Conservation (phyloP, 2,888 invertebrate genomes). For the Cordilura impudica region DNA sequence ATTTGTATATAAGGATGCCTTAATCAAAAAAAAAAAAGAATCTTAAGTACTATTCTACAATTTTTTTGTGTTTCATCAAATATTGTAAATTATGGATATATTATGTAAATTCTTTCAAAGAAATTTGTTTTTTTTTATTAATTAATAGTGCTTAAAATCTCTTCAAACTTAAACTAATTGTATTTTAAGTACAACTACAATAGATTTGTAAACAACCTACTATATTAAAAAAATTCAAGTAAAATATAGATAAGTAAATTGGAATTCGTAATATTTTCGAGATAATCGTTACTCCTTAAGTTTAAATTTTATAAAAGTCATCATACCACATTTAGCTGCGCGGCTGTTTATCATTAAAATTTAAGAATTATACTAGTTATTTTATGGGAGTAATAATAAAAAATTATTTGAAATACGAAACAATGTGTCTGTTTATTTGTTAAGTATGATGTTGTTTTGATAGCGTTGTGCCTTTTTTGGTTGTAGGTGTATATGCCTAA, state of each 20-base stretch:
- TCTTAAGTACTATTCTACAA: neutral
- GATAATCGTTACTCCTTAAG: too few species aligned
- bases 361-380: too few species aligned
- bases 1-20: constrained; percentile 41
- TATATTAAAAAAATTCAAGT: constrained; percentile 7
- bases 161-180: constrained; percentile 16
- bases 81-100: neutral
- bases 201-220: constrained; percentile 45
- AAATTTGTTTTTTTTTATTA: constrained; percentile 7
- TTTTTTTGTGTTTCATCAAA: neutral
- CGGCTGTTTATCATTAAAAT: too few species aligned
- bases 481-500: too few species aligned
- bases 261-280: neutral
- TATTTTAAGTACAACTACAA: constrained; percentile 39
- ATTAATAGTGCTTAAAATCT: neutral
- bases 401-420: too few species aligned
- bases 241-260: neutral
- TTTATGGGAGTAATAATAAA: too few species aligned
- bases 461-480: too few species aligned
- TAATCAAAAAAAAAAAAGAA: constrained; percentile 23
- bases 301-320: too few species aligned
- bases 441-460: too few species aligned
- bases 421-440: too few species aligned
- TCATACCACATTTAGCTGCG: too few species aligned
- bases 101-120: constrained; percentile 29